These are phyloP conservation scores for Sebastes taczanowskii DNA, from an alignment of 2,797 vertebrate species.

Conservation along the genomic window DNA sequence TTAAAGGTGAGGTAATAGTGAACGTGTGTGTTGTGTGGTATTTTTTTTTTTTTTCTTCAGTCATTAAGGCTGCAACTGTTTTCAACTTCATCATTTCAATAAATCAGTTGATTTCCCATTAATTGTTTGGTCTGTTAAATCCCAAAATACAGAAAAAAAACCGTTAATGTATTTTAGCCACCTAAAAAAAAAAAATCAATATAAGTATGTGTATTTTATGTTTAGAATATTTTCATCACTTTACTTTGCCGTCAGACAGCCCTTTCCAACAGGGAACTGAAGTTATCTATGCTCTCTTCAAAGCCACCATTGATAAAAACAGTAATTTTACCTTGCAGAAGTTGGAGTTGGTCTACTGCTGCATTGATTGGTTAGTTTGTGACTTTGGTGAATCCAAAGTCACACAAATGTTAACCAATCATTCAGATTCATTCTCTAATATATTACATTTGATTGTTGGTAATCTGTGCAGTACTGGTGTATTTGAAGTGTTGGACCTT, in stretches of 20 bases:
- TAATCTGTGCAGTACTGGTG: neutral
- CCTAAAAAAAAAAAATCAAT: too few species aligned
- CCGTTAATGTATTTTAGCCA: too few species aligned
- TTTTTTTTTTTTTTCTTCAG: neutral
- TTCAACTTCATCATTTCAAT: neutral
- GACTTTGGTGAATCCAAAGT: too few species aligned
- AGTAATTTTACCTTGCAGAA: too few species aligned
- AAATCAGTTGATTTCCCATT: neutral
- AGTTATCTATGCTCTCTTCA: neutral
- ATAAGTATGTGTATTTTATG: neutral
- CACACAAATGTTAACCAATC: too few species aligned
- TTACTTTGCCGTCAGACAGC: neutral
- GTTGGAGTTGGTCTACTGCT: too few species aligned
- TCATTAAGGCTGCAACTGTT: too few species aligned
- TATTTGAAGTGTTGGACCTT: neutral
- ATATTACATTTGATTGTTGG: neutral
- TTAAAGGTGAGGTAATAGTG: conserved; percentile 61
- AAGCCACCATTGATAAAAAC: neutral
- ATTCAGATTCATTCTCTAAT: too few species aligned
- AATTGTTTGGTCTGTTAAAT: neutral
- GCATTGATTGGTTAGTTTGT: too few species aligned
- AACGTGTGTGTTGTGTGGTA: neutral
- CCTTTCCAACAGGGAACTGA: too few species aligned
- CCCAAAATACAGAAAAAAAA: neutral
- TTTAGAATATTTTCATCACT: neutral